Evolutionary conservation across 2,888 invertebrate genomes (phyloP).

Genomic region (Isoperla grammatica): DNA sequence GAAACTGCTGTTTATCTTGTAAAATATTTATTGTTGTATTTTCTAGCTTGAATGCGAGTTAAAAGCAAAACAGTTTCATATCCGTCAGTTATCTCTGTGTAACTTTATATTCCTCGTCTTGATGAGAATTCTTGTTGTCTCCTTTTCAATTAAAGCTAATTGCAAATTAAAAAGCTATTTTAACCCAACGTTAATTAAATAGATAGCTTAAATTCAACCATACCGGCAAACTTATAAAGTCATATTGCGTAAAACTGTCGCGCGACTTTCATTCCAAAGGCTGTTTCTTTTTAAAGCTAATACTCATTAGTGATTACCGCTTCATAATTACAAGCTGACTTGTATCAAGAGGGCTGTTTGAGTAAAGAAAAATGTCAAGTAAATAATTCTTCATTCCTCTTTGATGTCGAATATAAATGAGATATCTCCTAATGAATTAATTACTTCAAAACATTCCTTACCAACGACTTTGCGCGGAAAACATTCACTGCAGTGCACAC

Average conservation of each 20-base stretch:
- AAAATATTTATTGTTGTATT: no score
- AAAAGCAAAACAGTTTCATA: no score
- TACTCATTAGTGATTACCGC: constrained; percentile 22
- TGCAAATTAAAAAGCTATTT: constrained; percentile 8
- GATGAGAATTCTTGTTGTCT: constrained; percentile 3
- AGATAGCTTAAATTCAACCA: constrained; percentile 5
- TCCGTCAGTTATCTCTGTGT: no score
- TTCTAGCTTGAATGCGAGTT: no score
- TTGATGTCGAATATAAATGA: constrained; percentile 9
- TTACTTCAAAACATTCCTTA: constrained; percentile 11
- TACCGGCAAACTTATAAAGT: not conserved
- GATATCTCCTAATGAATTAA: constrained; percentile 6
- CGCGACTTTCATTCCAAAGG: no score
- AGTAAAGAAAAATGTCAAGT: constrained; percentile 9
- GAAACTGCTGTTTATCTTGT: no score
- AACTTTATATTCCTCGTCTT: not conserved
- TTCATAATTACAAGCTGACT: constrained; percentile 16
- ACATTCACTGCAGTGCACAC: not conserved
- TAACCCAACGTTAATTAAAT: constrained; percentile 7
- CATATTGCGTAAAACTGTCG: no score
- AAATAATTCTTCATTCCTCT: constrained; percentile 11
- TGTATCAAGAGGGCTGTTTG: constrained; percentile 16
- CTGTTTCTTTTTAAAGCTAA: no score
- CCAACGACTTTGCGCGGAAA: not conserved
- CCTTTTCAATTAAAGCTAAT: constrained; percentile 14